Evolutionary conservation across 1,140 invertebrate genomes (phyloP).

Genomic region (Trypoxylus dichotomus): DNA sequence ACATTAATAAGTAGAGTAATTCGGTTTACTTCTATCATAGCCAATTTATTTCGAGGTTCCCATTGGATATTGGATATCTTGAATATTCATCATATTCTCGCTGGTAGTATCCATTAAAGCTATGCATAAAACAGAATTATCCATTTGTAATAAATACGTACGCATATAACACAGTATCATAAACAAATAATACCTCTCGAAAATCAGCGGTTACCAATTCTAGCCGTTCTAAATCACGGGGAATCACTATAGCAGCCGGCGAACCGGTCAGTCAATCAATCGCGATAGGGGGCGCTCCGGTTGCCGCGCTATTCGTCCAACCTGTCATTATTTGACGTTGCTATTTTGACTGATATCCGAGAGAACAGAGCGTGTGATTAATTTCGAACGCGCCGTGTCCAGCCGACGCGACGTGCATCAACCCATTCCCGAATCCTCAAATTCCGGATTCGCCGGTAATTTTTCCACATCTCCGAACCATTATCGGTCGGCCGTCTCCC

Average conservation of each 20-base stretch:
- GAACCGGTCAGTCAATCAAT: not conserved
- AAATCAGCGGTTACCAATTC: not conserved
- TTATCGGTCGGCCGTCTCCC: not conserved
- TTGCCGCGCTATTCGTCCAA: not conserved
- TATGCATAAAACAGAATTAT: too few species aligned
- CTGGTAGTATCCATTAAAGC: too few species aligned
- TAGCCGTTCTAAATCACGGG: not conserved
- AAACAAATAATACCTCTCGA: not conserved
- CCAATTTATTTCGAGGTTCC: too few species aligned
- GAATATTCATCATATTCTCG: too few species aligned
- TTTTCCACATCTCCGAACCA: not conserved
- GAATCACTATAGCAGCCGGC: not conserved
- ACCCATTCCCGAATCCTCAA: not conserved
- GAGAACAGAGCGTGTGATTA: not conserved
- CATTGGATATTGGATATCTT: too few species aligned
- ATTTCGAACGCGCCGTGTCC: not conserved
- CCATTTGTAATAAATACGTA: too few species aligned
- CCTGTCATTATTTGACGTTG: slow-evolving; percentile 1
- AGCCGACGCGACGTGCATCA: not conserved
- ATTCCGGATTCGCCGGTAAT: not conserved
- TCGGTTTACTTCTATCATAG: too few species aligned
- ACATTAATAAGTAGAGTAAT: too few species aligned
- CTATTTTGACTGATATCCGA: slow-evolving; percentile 6
- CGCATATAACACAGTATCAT: too few species aligned
- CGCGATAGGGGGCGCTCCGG: not conserved